Evolutionary conservation across 2,113 vertebrate genomes (phyloP).

Genomic region (Calyptommatus sinebrachiatus): DNA sequence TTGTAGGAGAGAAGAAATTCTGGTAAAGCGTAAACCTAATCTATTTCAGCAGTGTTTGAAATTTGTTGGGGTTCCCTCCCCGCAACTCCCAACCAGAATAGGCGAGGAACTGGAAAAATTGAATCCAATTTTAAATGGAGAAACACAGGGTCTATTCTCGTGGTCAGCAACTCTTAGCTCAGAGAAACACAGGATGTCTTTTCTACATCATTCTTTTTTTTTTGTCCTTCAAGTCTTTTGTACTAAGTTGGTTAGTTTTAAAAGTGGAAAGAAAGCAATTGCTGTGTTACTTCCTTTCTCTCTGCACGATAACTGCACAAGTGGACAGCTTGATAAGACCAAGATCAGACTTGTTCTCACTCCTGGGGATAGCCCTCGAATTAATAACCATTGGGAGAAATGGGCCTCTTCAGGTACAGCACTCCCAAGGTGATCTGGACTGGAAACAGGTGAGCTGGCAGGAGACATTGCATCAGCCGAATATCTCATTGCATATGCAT

Average conservation of each 20-base stretch:
- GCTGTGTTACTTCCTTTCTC: neutral
- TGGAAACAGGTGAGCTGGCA: neutral
- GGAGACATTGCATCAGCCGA: neutral
- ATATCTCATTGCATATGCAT: neutral
- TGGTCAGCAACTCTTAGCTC: neutral
- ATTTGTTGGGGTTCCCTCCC: too few relatives aligned
- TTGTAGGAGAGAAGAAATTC: too few relatives aligned
- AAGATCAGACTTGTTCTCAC: neutral
- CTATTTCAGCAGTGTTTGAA: too few relatives aligned
- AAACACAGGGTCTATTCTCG: neutral
- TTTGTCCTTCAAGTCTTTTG: neutral
- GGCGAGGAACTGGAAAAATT: too few relatives aligned
- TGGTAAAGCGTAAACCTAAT: too few relatives aligned
- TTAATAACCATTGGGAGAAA: neutral
- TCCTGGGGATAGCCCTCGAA: neutral
- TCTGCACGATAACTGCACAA: neutral
- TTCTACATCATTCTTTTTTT: neutral
- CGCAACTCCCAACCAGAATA: too few relatives aligned
- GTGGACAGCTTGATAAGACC: neutral
- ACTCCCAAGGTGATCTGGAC: neutral
- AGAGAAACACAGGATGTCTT: neutral
- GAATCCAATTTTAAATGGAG: too few relatives aligned
- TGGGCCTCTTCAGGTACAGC: neutral
- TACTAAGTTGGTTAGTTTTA: neutral
- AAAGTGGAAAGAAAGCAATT: neutral